Evolutionary conservation across 2,888 invertebrate genomes (phyloP).

Genomic region (Ochropacha duplaris): DNA sequence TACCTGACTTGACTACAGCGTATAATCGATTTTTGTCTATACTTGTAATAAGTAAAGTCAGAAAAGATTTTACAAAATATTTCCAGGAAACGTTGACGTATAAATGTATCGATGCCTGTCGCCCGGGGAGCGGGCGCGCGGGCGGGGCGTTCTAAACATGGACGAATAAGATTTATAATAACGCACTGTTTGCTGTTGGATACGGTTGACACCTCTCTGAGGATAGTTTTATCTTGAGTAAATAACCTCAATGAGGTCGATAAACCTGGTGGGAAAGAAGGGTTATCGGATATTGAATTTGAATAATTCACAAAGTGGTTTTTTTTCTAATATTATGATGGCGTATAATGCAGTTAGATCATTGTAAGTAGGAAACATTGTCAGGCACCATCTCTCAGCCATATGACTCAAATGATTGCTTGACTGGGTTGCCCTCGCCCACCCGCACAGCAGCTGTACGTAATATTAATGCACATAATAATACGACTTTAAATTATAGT

Average conservation of each 20-base stretch:
- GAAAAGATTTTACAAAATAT: constrained; percentile 37
- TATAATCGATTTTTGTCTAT: not conserved
- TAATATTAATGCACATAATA: constrained; percentile 17
- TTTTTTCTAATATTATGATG: too few species aligned
- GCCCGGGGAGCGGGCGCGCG: too few species aligned
- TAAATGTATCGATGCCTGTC: constrained; percentile 48
- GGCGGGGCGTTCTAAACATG: constrained; percentile 52
- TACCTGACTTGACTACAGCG: not conserved
- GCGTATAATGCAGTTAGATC: not conserved
- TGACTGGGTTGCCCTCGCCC: constrained; percentile 17
- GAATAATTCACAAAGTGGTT: not conserved
- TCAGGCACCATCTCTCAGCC: too few species aligned
- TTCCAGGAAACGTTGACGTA: constrained; percentile 58
- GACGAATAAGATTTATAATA: constrained; percentile 45
- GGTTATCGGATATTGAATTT: constrained; percentile 15
- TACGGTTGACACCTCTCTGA: constrained; percentile 41
- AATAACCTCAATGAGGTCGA: constrained; percentile 41
- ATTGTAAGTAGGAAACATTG: too few species aligned
- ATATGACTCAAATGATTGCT: constrained; percentile 28
- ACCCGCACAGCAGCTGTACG: constrained; percentile 25
- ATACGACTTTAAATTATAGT: constrained; percentile 25
- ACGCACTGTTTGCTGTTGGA: constrained; percentile 54
- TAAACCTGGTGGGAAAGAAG: constrained; percentile 44
- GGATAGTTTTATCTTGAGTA: constrained; percentile 66
- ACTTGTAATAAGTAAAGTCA: constrained; percentile 8